phyloP scores from a whole-genome alignment of 2,113 vertebrate species.

The Tichodroma muraria region DNA sequence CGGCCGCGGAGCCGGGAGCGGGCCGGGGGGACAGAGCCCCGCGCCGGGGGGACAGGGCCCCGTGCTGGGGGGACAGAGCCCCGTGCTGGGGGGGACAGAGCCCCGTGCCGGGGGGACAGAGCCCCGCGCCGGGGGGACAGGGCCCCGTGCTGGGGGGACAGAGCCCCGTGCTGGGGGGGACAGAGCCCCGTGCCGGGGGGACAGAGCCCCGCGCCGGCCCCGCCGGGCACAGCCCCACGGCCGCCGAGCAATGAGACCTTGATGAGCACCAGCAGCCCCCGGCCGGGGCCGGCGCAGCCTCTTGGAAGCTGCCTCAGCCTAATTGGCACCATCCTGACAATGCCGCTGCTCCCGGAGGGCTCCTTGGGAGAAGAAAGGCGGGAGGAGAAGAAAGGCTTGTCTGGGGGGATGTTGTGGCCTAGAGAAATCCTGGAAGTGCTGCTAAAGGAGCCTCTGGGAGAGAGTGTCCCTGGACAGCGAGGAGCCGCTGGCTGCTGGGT shows the following conservation, averaged over 20 bases:
- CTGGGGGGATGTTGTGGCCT: neutral
- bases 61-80: neutral
- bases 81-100: neutral
- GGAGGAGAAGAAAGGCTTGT: constrained; percentile 38
- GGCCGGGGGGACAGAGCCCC: neutral
- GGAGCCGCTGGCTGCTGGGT: neutral
- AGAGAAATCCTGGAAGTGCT: neutral
- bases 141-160: neutral
- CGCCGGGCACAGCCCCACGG: neutral
- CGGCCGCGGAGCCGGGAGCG: neutral
- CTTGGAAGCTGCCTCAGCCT: constrained; percentile 19
- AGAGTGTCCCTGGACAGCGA: neutral
- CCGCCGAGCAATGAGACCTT: constrained; percentile 1
- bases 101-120: neutral
- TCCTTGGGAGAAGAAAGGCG: constrained; percentile 27
- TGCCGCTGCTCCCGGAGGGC: constrained; percentile 13
- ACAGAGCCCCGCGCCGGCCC: neutral
- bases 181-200: no score
- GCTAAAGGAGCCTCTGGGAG: neutral
- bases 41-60: neutral
- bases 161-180: neutral
- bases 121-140: neutral
- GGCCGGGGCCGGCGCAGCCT: neutral
- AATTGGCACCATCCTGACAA: constrained; percentile 48
- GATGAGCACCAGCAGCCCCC: constrained; percentile 14